Base-by-base conservation (phyloP, 2,113 vertebrate genomes). In the Macrotus californicus region DNA sequence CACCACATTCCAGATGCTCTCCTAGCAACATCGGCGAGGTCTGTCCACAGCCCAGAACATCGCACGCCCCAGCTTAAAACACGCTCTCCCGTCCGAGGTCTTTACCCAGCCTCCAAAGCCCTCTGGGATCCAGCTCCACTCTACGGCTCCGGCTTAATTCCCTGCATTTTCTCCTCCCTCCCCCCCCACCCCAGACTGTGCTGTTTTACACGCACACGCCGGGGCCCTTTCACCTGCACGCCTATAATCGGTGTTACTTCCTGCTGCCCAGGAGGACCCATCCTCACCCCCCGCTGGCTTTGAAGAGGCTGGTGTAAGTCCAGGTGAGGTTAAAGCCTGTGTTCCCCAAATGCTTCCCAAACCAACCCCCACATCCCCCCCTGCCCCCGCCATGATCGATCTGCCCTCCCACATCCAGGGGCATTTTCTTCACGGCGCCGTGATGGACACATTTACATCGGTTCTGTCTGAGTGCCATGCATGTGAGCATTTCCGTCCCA, bases 301-400 rank as follows among this genome's bases (percentile, higher is more conserved):
- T 31, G 67, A 14, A 14, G 39, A 36, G 10, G 24, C 81, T 46
- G 21, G 8, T 12, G 41, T 13, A 72, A 56, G 29, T 52, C 7
- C 3, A 81, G 31, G 11, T 10, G 13, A 31, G 34, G 24, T 41
- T 31, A 34, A 77, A 79, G 31, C 6, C 11, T 26, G 69, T 4
- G 8, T 59, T 31, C 22, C 39, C 46, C 43, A 18, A 26, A 81
- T 54, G 2, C 31, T 67, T 67, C 7, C 24, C 13, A 1, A 50
- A 36, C 21, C n/a, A 56, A 8, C 54, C 54, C 9, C 46, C 34
- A n/a, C n/a, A n/a, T 16, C 13, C 72, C 24, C 80, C 31, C 0
- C 0, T 6, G 15, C n/a, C n/a, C n/a, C n/a, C n/a, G 36, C 4
- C 43, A 50, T 4, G 15, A 34, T 1, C 2, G 8, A 18, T 4